Conservation (phyloP, 2,113 vertebrate genomes). For the Speoplatyrhinus poulsoni region DNA sequence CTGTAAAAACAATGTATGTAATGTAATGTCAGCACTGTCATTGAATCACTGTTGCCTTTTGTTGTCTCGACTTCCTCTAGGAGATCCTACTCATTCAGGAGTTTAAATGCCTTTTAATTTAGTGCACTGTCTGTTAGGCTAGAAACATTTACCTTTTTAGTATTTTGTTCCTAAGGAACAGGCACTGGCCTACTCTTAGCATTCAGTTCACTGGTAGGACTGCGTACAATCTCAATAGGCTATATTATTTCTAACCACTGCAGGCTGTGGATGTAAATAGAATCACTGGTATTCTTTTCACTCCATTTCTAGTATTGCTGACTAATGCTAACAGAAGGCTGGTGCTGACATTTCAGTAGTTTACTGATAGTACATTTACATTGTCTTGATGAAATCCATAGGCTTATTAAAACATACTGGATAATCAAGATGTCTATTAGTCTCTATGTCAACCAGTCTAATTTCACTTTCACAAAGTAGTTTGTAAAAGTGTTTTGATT, state of each 20-base stretch:
- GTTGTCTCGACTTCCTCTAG: slow-evolving; percentile 45
- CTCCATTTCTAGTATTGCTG: slow-evolving; percentile 12
- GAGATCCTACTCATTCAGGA: slow-evolving; percentile 4
- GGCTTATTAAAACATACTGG: slow-evolving; percentile 2
- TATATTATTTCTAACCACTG: slow-evolving; percentile 18
- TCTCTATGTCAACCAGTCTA: slow-evolving; percentile 7
- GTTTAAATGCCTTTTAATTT: slow-evolving; percentile 27
- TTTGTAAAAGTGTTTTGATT: slow-evolving; percentile 35
- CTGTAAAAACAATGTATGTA: slow-evolving; percentile 28
- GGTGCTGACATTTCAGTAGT: slow-evolving; percentile 50
- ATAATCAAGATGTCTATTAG: slow-evolving; percentile 13
- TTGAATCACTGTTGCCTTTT: slow-evolving; percentile 67
- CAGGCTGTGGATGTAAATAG: slow-evolving; percentile 32
- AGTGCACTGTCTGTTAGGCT: neutral
- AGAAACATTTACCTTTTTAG: neutral
- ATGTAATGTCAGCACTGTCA: slow-evolving; percentile 46
- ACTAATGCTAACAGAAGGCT: slow-evolving; percentile 32
- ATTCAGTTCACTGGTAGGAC: slow-evolving; percentile 4
- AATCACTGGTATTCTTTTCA: slow-evolving; percentile 31
- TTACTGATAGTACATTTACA: neutral
- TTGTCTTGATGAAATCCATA: slow-evolving; percentile 13
- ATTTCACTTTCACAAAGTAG: slow-evolving; percentile 20
- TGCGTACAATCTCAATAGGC: slow-evolving; percentile 40
- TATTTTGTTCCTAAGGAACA: slow-evolving; percentile 28
- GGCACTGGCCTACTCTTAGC: slow-evolving; percentile 30